Evolutionary conservation across 1,140 invertebrate genomes (phyloP), one percentile per base, ranked within the genome.

Genomic region (Aphelinus certus): DNA sequence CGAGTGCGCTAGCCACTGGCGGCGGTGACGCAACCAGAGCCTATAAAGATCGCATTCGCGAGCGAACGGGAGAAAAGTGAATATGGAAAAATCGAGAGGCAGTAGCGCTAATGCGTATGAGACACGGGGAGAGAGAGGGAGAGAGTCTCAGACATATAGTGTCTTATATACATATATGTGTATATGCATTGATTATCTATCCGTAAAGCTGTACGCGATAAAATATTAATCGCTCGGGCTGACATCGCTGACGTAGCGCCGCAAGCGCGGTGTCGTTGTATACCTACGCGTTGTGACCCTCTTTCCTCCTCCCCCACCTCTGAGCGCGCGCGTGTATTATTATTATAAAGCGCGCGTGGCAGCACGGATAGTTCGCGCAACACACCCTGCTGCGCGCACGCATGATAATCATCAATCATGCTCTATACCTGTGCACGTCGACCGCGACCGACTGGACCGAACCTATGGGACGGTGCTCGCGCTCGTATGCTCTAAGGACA

Each of bases 181-280:
- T 56, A 56, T 56, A 56, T 7, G 26, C 55, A 81, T 78, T 79
- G 73, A 80, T 80, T 79, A 73, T 80, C 79, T 79, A 81, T 80
- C 78, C 77, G 77, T 78, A 60, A 61, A 57, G 61, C 73, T 53
- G 0, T 42, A 26, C 45, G 68, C 70, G 79, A 80, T 81, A 81
- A 81, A 81, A 81, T 80, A 76, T 79, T 81, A 81, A 80, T 79
- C 75, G 78, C 47, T 75, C 71, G 67, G 47, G 74, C n/a, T 45
- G 3, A 3, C 5, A n/a, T 62, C 55, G 62, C 62, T 72, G 71
- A 65, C 62, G 61, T 65, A 64, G 61, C 53, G 3, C 48, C 2
- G 2, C 26, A 49, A 43, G 26, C 49, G 47, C 26, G 63, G 51
- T 65, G 63, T 65, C 53, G 62, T 65, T 65, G 26, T 26, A 65